Conservation (phyloP, 2,113 vertebrate species). For the Marmota flaviventris region DNA sequence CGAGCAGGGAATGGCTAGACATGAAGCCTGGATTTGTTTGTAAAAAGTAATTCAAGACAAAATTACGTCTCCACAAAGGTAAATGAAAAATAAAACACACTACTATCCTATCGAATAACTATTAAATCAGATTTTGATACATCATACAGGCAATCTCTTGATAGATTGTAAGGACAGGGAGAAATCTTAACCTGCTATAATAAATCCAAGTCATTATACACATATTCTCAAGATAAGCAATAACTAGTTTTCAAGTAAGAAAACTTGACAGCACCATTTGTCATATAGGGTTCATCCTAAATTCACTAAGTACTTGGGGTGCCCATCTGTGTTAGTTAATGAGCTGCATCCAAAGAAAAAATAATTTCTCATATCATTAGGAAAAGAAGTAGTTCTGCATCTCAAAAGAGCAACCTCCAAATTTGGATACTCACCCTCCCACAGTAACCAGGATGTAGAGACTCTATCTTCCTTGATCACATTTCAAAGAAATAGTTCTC, state of each 20-base stretch:
- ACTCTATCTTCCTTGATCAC: background rate
- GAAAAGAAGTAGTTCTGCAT: background rate
- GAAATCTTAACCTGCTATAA: background rate
- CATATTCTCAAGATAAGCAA: background rate
- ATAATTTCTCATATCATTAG: background rate
- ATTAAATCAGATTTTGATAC: background rate
- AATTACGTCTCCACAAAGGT: background rate
- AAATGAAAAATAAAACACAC: background rate
- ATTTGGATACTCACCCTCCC: background rate
- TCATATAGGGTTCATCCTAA: background rate
- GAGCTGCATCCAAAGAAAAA: background rate
- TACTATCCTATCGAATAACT: background rate
- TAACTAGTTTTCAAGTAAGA: background rate
- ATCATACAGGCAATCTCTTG: background rate
- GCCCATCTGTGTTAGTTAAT: background rate
- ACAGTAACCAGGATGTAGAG: background rate
- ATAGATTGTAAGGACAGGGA: background rate
- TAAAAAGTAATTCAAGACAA: constrained; percentile 16
- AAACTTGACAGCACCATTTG: background rate
- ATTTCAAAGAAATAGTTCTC: background rate
- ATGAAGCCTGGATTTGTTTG: background rate
- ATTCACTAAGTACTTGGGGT: background rate
- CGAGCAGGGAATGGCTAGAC: background rate
- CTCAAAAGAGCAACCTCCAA: background rate
- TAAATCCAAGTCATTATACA: background rate